Conservation (phyloP, 2,888 invertebrate genomes). For the Ophion ellenae region DNA sequence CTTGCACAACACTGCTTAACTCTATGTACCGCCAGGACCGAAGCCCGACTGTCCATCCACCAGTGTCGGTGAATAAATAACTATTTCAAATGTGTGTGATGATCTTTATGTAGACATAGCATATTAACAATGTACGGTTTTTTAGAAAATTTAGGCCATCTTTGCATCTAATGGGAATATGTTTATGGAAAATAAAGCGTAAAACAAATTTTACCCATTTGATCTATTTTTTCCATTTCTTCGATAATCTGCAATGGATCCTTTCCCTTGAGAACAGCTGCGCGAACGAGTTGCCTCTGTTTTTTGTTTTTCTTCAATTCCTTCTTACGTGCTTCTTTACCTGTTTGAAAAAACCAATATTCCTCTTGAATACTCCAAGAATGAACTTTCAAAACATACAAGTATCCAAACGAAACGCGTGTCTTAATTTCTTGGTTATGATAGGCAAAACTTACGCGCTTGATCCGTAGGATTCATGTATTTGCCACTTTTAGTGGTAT, state of each 20-base stretch:
- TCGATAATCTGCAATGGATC: conserved; percentile 97
- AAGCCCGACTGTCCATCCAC: too few relatives aligned
- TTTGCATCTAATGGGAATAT: not conserved
- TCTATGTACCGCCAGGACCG: too few relatives aligned
- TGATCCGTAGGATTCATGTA: conserved; percentile 99
- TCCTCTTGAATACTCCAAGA: conserved; percentile 3
- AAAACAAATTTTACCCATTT: conserved; percentile 92
- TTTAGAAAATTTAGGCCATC: too few relatives aligned
- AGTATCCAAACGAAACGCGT: not conserved
- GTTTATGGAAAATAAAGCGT: not conserved
- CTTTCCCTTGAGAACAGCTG: conserved; percentile 98
- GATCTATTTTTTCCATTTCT: conserved; percentile 98
- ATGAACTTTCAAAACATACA: not conserved
- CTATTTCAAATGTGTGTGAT: too few relatives aligned
- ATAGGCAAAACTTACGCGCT: conserved; percentile 91
- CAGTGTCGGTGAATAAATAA: too few relatives aligned
- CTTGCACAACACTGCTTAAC: too few relatives aligned
- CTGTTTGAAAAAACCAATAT: conserved; percentile 84
- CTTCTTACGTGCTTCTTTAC: conserved; percentile 98
- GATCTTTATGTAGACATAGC: too few relatives aligned
- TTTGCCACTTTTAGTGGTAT: conserved; percentile 99
- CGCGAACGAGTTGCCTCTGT: conserved; percentile 97
- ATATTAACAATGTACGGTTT: too few relatives aligned
- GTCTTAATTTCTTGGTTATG: conserved; percentile 67
- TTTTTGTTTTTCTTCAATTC: conserved; percentile 99